phyloP scores from a whole-genome alignment of 2,888 invertebrate genomes.

The Gandaritis pyraliata region DNA sequence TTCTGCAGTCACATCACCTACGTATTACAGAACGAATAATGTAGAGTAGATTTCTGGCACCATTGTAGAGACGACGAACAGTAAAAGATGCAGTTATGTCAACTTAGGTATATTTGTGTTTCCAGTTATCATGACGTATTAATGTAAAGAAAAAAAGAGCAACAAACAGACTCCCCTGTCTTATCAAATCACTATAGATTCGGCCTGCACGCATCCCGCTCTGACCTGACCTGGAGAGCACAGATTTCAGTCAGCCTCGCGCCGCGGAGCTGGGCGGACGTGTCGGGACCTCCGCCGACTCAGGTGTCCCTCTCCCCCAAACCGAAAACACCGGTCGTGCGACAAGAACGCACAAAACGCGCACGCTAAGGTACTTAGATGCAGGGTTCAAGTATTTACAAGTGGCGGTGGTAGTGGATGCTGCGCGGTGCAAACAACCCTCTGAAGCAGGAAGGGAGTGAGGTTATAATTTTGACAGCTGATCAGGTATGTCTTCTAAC shows the following conservation, averaged over 20 bases:
- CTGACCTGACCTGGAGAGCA: conserved; percentile 79
- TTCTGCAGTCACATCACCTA: background rate
- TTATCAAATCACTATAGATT: conserved; percentile 33
- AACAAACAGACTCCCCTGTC: conserved; percentile 21
- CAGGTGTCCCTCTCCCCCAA: conserved; percentile 46
- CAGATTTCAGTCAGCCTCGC: conserved; percentile 81
- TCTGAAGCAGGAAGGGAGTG: conserved; percentile 26
- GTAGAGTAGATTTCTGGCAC: too few relatives aligned
- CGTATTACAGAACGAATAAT: too few relatives aligned
- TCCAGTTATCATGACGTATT: too few relatives aligned
- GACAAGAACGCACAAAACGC: conserved; percentile 55
- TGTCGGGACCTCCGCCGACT: conserved; percentile 45
- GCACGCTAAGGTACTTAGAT: conserved; percentile 39
- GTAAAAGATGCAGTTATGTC: too few relatives aligned
- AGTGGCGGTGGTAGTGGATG: conserved; percentile 30
- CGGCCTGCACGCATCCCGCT: conserved; percentile 58
- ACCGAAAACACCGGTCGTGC: conserved; percentile 54
- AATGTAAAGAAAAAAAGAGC: too few relatives aligned
- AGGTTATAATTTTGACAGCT: conserved; percentile 39
- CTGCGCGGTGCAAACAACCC: conserved; percentile 18
- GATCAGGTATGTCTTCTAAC: conserved; percentile 31
- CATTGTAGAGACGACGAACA: too few relatives aligned
- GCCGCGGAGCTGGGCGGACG: conserved; percentile 71
- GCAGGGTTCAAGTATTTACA: conserved; percentile 29
- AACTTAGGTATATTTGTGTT: too few relatives aligned